phyloP scores from a whole-genome alignment of 2,113 vertebrate species.

The Recurvirostra avosetta region DNA sequence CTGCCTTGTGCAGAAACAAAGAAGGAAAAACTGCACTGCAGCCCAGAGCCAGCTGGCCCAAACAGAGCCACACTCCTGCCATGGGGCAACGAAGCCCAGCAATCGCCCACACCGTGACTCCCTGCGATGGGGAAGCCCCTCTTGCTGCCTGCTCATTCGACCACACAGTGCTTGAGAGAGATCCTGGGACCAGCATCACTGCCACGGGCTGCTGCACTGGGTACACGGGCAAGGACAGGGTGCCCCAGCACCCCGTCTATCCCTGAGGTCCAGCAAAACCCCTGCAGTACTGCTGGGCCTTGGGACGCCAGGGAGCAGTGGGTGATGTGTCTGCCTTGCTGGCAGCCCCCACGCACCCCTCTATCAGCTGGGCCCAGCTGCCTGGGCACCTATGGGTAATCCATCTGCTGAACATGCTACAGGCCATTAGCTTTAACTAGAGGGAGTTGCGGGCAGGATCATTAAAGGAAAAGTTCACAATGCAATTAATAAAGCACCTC shows the following conservation, averaged over 20 bases:
- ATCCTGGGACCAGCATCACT: not conserved
- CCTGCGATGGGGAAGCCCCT: fast-evolving
- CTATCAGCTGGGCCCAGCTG: not conserved
- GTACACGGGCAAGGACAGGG: fast-evolving
- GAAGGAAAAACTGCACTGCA: not conserved
- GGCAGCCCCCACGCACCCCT: not conserved
- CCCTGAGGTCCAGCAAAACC: not conserved
- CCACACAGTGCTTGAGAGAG: not conserved
- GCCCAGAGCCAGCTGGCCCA: not conserved
- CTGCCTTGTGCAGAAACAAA: not conserved
- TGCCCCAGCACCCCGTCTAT: not conserved
- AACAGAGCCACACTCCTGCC: not conserved
- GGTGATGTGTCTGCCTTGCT: not conserved
- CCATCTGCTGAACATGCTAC: constrained; percentile 56
- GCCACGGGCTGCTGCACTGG: not conserved
- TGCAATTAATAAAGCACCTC: constrained; percentile 60
- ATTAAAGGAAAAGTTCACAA: constrained; percentile 48
- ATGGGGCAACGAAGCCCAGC: not conserved
- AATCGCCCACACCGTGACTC: fast-evolving
- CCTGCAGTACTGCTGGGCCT: fast-evolving
- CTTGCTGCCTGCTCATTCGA: not conserved
- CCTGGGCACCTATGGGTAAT: constrained; percentile 12
- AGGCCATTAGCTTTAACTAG: constrained; percentile 66
- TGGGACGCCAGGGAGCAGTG: not conserved
- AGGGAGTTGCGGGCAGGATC: constrained; percentile 43